These are phyloP conservation scores for Drosophila takahashii DNA, from an alignment of 1,140 invertebrate species.

Conservation along the genomic window DNA sequence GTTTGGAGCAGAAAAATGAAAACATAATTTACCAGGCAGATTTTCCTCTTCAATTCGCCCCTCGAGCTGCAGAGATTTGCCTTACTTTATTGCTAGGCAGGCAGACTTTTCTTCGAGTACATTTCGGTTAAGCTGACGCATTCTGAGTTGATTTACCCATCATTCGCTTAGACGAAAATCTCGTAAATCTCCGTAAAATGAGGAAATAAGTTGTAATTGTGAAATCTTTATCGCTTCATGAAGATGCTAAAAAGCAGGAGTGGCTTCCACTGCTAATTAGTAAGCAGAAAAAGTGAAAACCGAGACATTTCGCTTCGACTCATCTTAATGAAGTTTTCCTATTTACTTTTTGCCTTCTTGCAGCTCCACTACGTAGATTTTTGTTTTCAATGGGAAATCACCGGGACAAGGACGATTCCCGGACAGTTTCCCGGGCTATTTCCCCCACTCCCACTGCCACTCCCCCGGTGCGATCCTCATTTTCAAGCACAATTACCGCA, in stretches of 20 bases:
- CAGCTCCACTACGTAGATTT: conserved; percentile 7
- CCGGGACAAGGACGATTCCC: conserved; percentile 8
- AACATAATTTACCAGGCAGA: background rate
- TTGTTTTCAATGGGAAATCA: conserved; percentile 31
- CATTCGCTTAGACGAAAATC: conserved; percentile 29
- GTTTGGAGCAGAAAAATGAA: conserved; percentile 2
- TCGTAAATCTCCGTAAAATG: conserved; percentile 40
- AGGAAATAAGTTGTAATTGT: conserved; percentile 48
- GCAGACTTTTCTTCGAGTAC: conserved; percentile 25
- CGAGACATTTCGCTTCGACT: conserved; percentile 21
- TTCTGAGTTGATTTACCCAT: conserved; percentile 44
- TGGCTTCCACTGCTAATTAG: conserved; percentile 27
- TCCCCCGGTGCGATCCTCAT: conserved; percentile 22
- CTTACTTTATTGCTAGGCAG: background rate
- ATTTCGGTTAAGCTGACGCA: conserved; percentile 16
- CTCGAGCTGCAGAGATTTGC: background rate
- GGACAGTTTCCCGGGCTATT: background rate
- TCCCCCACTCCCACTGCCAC: too few relatives aligned
- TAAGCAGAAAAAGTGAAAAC: conserved; percentile 20
- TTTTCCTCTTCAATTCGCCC: background rate
- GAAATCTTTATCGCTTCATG: conserved; percentile 37
- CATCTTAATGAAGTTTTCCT: conserved; percentile 42
- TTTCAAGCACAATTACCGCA: conserved; percentile 53
- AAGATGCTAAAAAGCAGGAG: conserved; percentile 18
- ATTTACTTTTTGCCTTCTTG: conserved; percentile 21